These are phyloP conservation scores for Drosophila fuyamai DNA, from an alignment of 1,140 invertebrate species.

Conservation along the genomic window DNA sequence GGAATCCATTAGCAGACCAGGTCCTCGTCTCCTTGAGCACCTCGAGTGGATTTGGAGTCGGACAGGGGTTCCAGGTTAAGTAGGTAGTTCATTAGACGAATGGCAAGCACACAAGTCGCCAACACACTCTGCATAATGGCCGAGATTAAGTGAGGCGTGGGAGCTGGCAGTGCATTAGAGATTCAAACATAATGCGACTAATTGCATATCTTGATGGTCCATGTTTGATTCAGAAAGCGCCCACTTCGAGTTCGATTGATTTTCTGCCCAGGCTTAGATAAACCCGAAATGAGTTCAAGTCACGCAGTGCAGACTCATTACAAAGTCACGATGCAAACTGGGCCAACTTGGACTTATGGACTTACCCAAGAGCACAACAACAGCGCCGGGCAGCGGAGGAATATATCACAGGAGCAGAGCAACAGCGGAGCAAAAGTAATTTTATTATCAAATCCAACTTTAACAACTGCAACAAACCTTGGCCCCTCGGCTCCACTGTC, in stretches of 20 bases:
- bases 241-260: slow-evolving; percentile 52
- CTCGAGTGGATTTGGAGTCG: slow-evolving; percentile 25
- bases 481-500: slow-evolving; percentile 14
- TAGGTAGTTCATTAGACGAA: slow-evolving; percentile 59
- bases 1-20: slow-evolving; percentile 39
- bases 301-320: slow-evolving; percentile 56
- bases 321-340: slow-evolving; percentile 73
- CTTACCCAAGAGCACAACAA: slow-evolving; percentile 44
- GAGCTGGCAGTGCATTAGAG: slow-evolving; percentile 44
- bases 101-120: slow-evolving; percentile 21
- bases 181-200: slow-evolving; percentile 73
- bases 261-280: slow-evolving; percentile 9
- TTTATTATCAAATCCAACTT: slow-evolving; percentile 83
- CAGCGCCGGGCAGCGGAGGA: background rate
- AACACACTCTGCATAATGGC: slow-evolving; percentile 57
- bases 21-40: slow-evolving; percentile 9
- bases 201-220: slow-evolving; percentile 70
- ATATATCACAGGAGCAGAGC: slow-evolving; percentile 3
- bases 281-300: slow-evolving; percentile 3
- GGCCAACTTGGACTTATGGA: slow-evolving; percentile 69
- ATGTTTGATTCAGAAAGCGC: slow-evolving; percentile 46
- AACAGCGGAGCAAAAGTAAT: slow-evolving; percentile 74
- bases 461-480: slow-evolving; percentile 73
- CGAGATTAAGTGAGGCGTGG: slow-evolving; percentile 59
- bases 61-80: slow-evolving; percentile 28